Percentiles rank a stretch among this genome's conserved stretches.
Conservation (phyloP, 2,888 invertebrate species). For the Craniophora ligustri region DNA sequence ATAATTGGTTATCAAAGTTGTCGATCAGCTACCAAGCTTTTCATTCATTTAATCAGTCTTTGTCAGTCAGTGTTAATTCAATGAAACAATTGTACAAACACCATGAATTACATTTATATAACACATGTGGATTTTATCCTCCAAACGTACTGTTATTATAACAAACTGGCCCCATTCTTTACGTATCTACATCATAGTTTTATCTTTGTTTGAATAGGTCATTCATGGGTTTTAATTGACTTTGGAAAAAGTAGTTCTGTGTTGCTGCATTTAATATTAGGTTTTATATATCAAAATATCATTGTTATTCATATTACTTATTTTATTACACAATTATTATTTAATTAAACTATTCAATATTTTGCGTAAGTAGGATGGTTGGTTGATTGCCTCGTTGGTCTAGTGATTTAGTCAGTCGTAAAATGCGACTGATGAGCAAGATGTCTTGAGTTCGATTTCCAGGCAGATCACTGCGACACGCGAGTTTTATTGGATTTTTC, state of each 20-base stretch:
- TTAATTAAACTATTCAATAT: too few relatives aligned
- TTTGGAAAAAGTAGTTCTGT: not conserved
- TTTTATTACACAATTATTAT: not conserved
- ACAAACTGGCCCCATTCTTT: slow-evolving; percentile 21
- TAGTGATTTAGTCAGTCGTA: too few relatives aligned
- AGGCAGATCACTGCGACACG: too few relatives aligned
- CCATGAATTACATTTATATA: slow-evolving; percentile 5
- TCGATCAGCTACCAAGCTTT: not conserved
- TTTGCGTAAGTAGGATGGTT: too few relatives aligned
- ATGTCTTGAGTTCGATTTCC: too few relatives aligned
- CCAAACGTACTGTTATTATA: slow-evolving; percentile 27
- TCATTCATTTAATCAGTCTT: not conserved
- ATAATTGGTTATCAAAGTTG: not conserved
- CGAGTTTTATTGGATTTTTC: too few relatives aligned
- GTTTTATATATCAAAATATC: too few relatives aligned
- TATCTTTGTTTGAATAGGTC: slow-evolving; percentile 33
- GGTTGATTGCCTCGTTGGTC: too few relatives aligned
- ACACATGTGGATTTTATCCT: slow-evolving; percentile 23
- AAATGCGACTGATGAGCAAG: too few relatives aligned
- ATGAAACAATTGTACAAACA: slow-evolving; percentile 16
- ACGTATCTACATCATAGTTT: slow-evolving; percentile 12
- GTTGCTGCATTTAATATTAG: not conserved
- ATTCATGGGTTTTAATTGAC: slow-evolving; percentile 34
- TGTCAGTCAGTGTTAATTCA: not conserved
- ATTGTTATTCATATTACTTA: too few relatives aligned